Evolutionary conservation across 2,113 vertebrate genomes (phyloP), one percentile per base, ranked within the genome.

Genomic region (Anoplopoma fimbria): DNA sequence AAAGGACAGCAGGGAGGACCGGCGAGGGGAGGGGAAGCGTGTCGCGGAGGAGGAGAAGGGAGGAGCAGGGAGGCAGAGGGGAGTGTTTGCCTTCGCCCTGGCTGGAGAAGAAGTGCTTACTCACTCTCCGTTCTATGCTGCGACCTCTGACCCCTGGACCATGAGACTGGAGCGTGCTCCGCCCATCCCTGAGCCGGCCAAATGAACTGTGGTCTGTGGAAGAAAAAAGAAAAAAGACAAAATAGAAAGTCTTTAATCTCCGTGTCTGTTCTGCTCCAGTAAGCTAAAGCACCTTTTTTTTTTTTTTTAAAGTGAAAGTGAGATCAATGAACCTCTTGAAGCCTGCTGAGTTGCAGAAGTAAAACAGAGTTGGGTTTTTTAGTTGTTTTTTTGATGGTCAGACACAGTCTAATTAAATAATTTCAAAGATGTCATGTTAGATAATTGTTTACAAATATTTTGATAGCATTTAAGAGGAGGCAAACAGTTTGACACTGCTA

Each of bases 51-150:
- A 96, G 75, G 96, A 97, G 91, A 95, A 96, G 51, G 90, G 96
- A 15, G 96, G 96, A 87, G 93, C 95, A 5, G 96, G 96, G 91
- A 95, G 97, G 89, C 97, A 97, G n/a, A 95, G 96, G 7, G 95
- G 97, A 77, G 93, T 99, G 85, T 96, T 99, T 38, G 94, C 97
- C 82, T 98, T 99, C 0, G 91, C 97, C 14, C 92, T 99, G 87
- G 96, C 97, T 49, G 96, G 96, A 75, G 96, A 96, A 1, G 97
- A 98, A 82, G 93, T 95, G 86, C 95, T 99, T 1, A 91, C 95
- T 0, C 94, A 96, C 45, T 95, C 96, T 1, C 96, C 96, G 7
- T 99, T 97, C 92, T 99, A 97, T 77, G 93, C 96, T 15, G 51
- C 93, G 0, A 92, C 97, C 82, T 94, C 96, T 0, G 96, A 98